Conservation (phyloP, 1,140 invertebrate species). For the Dendroctonus ponderosae region DNA sequence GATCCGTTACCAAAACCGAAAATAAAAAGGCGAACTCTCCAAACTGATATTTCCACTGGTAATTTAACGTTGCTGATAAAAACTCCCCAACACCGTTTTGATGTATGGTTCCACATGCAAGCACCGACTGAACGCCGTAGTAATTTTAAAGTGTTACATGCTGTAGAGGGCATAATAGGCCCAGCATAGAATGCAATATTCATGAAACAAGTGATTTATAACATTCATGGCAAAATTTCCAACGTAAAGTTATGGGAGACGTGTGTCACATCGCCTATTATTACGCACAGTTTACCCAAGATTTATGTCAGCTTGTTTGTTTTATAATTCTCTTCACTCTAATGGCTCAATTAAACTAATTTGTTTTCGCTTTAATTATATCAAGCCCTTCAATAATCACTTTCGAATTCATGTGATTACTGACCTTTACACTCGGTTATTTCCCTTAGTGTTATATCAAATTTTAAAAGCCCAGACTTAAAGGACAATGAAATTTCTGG, state of each 20-base stretch:
- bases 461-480: no score
- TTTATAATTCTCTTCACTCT: slow-evolving; percentile 13
- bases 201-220: slow-evolving; percentile 30
- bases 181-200: slow-evolving; percentile 30
- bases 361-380: neutral
- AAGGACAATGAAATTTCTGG: no score
- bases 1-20: no score
- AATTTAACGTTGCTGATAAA: neutral
- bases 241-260: slow-evolving; percentile 27
- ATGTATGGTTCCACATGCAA: slow-evolving; percentile 16
- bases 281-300: slow-evolving; percentile 29
- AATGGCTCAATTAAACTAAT: slow-evolving; percentile 27
- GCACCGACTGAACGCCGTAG: slow-evolving; percentile 22
- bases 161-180: slow-evolving; percentile 30
- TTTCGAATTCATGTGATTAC: no score
- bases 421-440: no score
- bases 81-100: slow-evolving; percentile 2
- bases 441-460: no score
- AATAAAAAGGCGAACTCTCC: no score
- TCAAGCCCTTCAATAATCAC: no score
- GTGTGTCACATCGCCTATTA: slow-evolving; percentile 29
- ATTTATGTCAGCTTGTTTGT: slow-evolving; percentile 24
- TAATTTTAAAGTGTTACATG: slow-evolving; percentile 34
- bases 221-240: slow-evolving; percentile 24
- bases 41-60: neutral